Evolutionary conservation across 1,140 invertebrate species (phyloP).

Genomic region (Condylostylus longicornis): DNA sequence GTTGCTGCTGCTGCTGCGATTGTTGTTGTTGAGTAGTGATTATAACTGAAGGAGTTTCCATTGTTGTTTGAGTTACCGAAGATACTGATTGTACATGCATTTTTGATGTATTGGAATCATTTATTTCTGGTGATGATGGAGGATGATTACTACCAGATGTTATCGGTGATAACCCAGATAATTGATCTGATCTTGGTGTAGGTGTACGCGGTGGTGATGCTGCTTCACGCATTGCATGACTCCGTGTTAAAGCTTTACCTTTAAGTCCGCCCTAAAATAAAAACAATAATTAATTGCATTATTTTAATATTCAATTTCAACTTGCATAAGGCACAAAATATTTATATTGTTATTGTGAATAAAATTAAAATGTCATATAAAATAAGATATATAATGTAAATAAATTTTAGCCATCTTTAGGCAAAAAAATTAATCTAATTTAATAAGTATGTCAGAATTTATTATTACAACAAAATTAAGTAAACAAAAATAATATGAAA

Average conservation of each 20-base stretch:
- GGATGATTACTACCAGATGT: slow-evolving; percentile 25
- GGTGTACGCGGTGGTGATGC: slow-evolving; percentile 65
- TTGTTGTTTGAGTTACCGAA: slow-evolving; percentile 22
- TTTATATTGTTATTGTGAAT: no score
- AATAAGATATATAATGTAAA: no score
- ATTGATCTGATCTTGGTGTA: slow-evolving; percentile 32
- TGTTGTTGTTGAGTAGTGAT: slow-evolving; percentile 30
- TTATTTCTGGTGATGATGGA: slow-evolving; percentile 13
- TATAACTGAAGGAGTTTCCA: slow-evolving; percentile 31
- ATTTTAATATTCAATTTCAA: no score
- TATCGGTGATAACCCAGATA: slow-evolving; percentile 21
- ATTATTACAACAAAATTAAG: no score
- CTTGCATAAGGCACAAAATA: no score
- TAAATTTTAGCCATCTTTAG: no score
- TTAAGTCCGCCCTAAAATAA: slow-evolving; percentile 46
- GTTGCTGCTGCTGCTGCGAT: slow-evolving; percentile 17
- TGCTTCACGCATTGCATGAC: slow-evolving; percentile 76
- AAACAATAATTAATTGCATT: slow-evolving; percentile 2
- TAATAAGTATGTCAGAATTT: no score
- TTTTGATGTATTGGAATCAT: slow-evolving; percentile 16
- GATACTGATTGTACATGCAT: slow-evolving; percentile 12
- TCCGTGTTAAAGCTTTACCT: slow-evolving; percentile 69
- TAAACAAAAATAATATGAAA: no score
- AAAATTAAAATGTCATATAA: no score
- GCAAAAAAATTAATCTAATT: no score